A percentile compares a stretch with the other conserved stretches of the same genome.
Conservation (phyloP, 2,113 vertebrate species). For the Scalopus aquaticus region DNA sequence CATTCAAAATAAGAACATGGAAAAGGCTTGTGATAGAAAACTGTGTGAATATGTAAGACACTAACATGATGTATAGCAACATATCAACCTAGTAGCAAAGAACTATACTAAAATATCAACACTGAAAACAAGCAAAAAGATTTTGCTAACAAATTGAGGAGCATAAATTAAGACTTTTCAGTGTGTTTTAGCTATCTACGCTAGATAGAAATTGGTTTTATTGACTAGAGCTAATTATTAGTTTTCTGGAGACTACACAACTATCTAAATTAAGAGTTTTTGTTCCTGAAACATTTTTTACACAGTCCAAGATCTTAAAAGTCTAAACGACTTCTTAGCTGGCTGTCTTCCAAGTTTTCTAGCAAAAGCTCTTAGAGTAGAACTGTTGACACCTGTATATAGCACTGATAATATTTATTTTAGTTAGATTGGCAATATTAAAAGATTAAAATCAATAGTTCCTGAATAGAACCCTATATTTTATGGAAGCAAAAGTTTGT, state of each 20-base stretch:
- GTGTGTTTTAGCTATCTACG: conserved; percentile 3
- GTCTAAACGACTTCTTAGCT: background rate
- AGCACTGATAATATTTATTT: conserved; percentile 38
- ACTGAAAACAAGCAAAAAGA: background rate
- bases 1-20: conserved; percentile 50
- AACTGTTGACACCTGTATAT: background rate
- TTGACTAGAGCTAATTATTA: conserved; percentile 55
- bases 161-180: conserved; percentile 40
- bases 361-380: conserved; percentile 44
- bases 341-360: conserved; percentile 54
- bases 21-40: background rate
- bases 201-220: conserved; percentile 36
- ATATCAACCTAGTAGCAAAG: background rate
- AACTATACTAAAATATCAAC: background rate
- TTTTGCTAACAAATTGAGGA: background rate
- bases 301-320: conserved; percentile 51
- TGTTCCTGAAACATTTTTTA: conserved; percentile 30
- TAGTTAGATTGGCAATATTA: conserved; percentile 58
- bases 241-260: conserved; percentile 32
- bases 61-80: background rate
- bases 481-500: conserved; percentile 20
- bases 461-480: conserved; percentile 43
- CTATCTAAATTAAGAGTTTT: conserved; percentile 40
- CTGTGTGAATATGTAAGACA: background rate
- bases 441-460: conserved; percentile 49